A percentile compares a stretch with the other conserved stretches of the same genome.
Conservation (phyloP, 2,888 invertebrate genomes). For the Acanthococcus lagerstroemiae region DNA sequence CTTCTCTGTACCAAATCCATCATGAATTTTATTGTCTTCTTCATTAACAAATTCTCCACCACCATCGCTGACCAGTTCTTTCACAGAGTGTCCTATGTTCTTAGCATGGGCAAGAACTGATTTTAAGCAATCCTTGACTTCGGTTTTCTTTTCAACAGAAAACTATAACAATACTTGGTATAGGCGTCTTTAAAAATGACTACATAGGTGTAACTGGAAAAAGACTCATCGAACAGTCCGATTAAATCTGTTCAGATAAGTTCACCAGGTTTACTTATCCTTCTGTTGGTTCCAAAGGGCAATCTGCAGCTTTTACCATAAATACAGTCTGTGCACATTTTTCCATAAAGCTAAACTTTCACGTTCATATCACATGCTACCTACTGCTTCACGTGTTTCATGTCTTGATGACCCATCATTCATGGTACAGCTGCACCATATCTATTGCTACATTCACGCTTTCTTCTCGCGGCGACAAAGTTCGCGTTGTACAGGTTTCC, state of each 20-base stretch:
- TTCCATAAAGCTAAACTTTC: conserved; percentile 35
- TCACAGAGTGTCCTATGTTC: conserved; percentile 33
- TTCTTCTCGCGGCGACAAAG: background rate
- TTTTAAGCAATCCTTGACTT: conserved; percentile 21
- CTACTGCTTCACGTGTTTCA: conserved; percentile 38
- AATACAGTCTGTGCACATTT: conserved; percentile 38
- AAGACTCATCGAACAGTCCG: conserved; percentile 37
- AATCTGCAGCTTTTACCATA: conserved; percentile 38
- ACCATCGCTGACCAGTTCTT: conserved; percentile 39
- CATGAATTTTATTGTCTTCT: conserved; percentile 35
- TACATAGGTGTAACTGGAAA: conserved; percentile 36
- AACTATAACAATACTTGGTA: conserved; percentile 36
- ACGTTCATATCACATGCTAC: conserved; percentile 37
- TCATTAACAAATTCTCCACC: conserved; percentile 39
- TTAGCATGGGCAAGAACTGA: conserved; percentile 31
- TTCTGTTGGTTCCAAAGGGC: conserved; percentile 36
- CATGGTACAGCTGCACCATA: conserved; percentile 37
- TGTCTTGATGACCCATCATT: conserved; percentile 40
- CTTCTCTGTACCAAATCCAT: no score
- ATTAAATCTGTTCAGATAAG: conserved; percentile 38
- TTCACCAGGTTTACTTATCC: conserved; percentile 20
- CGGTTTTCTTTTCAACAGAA: conserved; percentile 35
- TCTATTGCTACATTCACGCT: background rate
- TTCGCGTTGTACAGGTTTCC: background rate
- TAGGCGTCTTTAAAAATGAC: conserved; percentile 37